Conservation (phyloP, 2,797 vertebrate species). For the Bovichtus diacanthus region DNA sequence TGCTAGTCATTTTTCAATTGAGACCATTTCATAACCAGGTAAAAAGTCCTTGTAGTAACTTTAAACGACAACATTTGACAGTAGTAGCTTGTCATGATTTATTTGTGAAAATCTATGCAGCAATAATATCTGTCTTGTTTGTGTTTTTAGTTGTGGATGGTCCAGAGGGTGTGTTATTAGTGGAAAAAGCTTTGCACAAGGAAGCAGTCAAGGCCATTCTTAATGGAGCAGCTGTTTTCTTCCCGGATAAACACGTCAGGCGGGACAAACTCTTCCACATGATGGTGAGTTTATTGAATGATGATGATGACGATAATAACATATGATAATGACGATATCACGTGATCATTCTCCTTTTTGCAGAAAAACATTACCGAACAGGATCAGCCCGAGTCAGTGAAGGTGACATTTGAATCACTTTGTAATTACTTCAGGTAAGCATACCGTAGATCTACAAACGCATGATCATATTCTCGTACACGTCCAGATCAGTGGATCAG, state of each 20-base stretch:
- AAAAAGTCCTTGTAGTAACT: background rate
- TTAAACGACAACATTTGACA: background rate
- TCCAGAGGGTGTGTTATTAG: constrained; percentile 80
- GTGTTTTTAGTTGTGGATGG: constrained; percentile 90
- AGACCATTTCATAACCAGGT: background rate
- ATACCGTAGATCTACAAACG: background rate
- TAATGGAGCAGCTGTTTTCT: constrained; percentile 94
- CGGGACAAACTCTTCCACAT: constrained; percentile 94
- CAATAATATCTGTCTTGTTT: constrained; percentile 12
- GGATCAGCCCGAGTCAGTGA: constrained; percentile 91
- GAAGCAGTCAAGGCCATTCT: constrained; percentile 94
- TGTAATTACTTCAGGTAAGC: constrained; percentile 96
- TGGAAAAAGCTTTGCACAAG: constrained; percentile 87
- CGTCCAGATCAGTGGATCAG: background rate
- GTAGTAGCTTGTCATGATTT: background rate
- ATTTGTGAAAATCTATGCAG: background rate
- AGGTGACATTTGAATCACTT: constrained; percentile 94
- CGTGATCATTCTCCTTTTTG: constrained; percentile 3
- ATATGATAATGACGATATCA: background rate
- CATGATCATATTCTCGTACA: background rate
- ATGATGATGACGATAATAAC: background rate
- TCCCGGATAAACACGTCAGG: constrained; percentile 91
- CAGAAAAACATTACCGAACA: constrained; percentile 96
- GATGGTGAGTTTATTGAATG: constrained; percentile 87
- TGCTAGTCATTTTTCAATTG: background rate